Evolutionary conservation across 2,797 vertebrate genomes (phyloP), one percentile per base, ranked within the genome.

Genomic region (Pipistrellus pipistrellus): DNA sequence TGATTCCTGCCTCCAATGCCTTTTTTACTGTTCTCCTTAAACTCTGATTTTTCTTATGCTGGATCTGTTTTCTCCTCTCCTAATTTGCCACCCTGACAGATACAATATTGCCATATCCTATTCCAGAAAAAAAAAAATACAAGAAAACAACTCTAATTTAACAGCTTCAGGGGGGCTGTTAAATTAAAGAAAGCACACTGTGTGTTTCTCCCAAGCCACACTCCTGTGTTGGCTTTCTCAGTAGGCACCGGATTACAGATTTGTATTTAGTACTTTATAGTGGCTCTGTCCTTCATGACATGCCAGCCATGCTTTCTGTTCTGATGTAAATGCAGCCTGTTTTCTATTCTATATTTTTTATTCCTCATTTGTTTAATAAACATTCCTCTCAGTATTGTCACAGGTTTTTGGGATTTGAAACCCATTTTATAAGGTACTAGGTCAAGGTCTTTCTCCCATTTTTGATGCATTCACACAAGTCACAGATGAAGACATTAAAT

Each of bases 321-420:
- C 73, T 18, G 44, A 68, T 59, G 55, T 35, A 75, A 30, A 78
- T 20, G 23, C 8, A 71, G n/a, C 32, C 57, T 80, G 21, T 35
- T 48, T 93, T 90, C 64, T 93, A 27, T 46, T 86, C 35, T 71
- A 32, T 64, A 71, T 75, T 68, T 72, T 44, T 46, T 89, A 51
- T 21, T 86, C 55, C 53, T 46, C 30, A 76, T 53, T 27, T 62
- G 57, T 48, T 44, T 95, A 7, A 7, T 48, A 78, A 88, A 75
- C 12, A 88, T 23, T 30, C 30, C 23, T 89, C 57, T 72, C 32
- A 83, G 86, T 76, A 73, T 2, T 69, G 4, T 53, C 87, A 85
- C 3, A 38, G 66, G 41, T 57, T 82, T 87, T 84, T 77, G 72
- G 38, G 69, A 81, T 94, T 51, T 90, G 68, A 62, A 87, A 64